Evolutionary conservation across 2,888 invertebrate species (phyloP).

Genomic region (Laothoe populi): DNA sequence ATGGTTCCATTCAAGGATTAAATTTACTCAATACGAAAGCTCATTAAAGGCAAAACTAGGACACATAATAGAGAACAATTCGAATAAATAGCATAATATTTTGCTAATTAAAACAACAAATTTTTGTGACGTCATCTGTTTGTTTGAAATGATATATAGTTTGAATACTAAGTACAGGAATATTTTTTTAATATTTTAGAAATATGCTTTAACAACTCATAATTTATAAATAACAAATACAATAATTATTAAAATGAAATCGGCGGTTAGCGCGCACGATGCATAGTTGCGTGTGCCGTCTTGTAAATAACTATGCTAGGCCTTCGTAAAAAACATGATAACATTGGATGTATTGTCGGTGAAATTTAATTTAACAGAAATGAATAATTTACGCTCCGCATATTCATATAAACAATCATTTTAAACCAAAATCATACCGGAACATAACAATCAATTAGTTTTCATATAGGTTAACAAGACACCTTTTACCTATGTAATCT

Average conservation of each 20-base stretch:
- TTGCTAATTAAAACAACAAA: background rate
- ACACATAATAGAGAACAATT: background rate
- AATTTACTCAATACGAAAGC: constrained; percentile 56
- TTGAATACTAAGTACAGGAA: background rate
- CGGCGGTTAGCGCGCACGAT: background rate
- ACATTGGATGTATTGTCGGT: constrained; percentile 11
- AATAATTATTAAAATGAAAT: constrained; percentile 14
- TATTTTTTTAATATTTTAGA: background rate
- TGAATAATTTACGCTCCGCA: constrained; percentile 10
- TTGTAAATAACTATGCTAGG: constrained; percentile 13
- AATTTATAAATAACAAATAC: background rate
- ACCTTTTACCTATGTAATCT: background rate
- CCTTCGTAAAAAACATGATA: constrained; percentile 23
- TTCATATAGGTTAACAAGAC: background rate
- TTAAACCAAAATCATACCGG: background rate
- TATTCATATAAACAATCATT: background rate
- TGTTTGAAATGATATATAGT: constrained; percentile 16
- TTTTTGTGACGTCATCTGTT: background rate
- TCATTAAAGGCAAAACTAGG: constrained; percentile 37
- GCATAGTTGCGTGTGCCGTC: constrained; percentile 24
- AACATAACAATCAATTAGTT: background rate
- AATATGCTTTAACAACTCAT: constrained; percentile 4
- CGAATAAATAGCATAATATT: background rate
- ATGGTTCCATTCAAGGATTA: constrained; percentile 72
- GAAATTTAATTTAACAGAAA: constrained; percentile 22